These are phyloP conservation scores for Phylloscopus trochilus DNA, from an alignment of 2,113 vertebrate genomes.

Conservation along the genomic window DNA sequence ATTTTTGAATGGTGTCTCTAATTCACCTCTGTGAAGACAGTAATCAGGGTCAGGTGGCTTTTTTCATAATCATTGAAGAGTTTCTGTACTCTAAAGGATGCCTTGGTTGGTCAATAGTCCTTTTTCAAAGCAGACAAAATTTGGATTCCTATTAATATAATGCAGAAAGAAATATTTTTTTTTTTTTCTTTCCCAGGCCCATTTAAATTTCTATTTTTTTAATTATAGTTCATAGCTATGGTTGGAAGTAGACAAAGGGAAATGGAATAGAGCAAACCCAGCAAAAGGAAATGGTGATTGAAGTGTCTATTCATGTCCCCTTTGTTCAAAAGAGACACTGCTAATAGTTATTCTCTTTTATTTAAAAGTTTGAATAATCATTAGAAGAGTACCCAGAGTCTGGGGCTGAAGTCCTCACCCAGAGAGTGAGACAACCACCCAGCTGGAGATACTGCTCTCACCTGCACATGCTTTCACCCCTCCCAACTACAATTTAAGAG, in stretches of 20 bases:
- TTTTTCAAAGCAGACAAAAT: background rate
- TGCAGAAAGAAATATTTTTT: background rate
- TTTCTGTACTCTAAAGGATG: background rate
- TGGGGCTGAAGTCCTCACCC: background rate
- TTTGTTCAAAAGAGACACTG: background rate
- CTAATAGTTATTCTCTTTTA: background rate
- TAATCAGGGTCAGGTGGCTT: background rate
- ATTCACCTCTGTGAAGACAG: background rate
- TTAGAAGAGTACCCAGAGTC: background rate
- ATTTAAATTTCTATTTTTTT: background rate
- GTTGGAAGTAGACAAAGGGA: background rate
- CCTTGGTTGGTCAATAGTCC: background rate
- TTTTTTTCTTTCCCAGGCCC: background rate
- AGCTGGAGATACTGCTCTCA: background rate
- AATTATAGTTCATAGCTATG: background rate
- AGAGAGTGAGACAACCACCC: accelerated
- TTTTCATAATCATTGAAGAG: background rate
- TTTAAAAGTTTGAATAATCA: background rate
- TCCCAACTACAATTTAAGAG: background rate
- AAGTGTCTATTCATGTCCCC: background rate
- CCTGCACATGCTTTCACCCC: background rate
- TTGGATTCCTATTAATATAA: background rate
- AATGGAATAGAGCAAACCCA: background rate
- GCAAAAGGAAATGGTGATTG: background rate
- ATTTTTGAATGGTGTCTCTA: background rate